These are phyloP conservation scores for Graphium colonna DNA, from an alignment of 2,888 invertebrate species.

Conservation along the genomic window DNA sequence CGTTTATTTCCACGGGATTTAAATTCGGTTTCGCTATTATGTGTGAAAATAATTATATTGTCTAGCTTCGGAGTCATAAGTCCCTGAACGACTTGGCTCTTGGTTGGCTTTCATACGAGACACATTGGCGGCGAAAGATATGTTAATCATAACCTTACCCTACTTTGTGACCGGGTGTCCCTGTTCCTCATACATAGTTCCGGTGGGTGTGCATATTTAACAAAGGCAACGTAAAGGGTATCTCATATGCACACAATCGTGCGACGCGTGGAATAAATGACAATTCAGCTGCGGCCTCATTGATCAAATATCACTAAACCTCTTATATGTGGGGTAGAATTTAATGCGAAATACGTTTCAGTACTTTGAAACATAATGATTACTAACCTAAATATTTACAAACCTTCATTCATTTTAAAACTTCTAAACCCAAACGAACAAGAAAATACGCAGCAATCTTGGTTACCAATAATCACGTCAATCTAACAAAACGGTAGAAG, in stretches of 20 bases:
- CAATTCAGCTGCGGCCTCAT: slow-evolving; percentile 38
- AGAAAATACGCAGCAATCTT: too few relatives aligned
- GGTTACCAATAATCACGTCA: too few relatives aligned
- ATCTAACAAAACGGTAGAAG: too few relatives aligned
- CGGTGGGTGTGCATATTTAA: slow-evolving; percentile 57
- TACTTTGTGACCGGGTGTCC: slow-evolving; percentile 54
- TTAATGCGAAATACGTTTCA: too few relatives aligned
- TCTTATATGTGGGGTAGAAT: too few relatives aligned
- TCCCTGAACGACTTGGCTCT: neutral
- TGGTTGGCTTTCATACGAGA: slow-evolving; percentile 11
- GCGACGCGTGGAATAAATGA: slow-evolving; percentile 39
- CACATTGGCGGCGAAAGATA: slow-evolving; percentile 37
- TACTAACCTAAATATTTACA: neutral
- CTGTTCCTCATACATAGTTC: slow-evolving; percentile 48
- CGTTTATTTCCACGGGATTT: too few relatives aligned
- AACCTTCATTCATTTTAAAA: too few relatives aligned
- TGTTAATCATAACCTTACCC: slow-evolving; percentile 63
- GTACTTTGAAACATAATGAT: too few relatives aligned
- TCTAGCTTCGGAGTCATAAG: slow-evolving; percentile 30
- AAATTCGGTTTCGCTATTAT: too few relatives aligned
- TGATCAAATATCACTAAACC: slow-evolving; percentile 12
- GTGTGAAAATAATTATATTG: too few relatives aligned
- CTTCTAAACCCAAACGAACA: too few relatives aligned
- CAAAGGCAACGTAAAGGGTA: slow-evolving; percentile 35
- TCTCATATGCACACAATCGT: slow-evolving; percentile 62